Evolutionary conservation across 2,113 vertebrate genomes (phyloP), one percentile per base, ranked within the genome.

Genomic region (Natator depressus): DNA sequence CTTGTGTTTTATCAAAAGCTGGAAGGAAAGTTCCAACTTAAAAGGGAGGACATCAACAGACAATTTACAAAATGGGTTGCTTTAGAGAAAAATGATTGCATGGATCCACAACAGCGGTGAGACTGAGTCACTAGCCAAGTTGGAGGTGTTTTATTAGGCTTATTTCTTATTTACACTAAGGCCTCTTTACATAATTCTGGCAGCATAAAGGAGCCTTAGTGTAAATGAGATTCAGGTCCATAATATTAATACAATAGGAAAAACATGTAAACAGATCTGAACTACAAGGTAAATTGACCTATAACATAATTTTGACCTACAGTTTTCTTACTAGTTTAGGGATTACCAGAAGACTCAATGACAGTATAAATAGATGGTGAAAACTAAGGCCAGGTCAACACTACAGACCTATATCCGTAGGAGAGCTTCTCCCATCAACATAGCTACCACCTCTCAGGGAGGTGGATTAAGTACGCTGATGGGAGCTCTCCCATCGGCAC

Each of bases 111-210:
- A 47, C 79, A 90, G 57, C 29, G 95, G 20, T 24, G 38, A 87
- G 57, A 94, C 88, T 86, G 95, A 96, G 85, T 83, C 92, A 89
- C 89, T 85, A 89, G 31, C 93, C 84, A 92, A 96, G 96, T 1
- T 92, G 91, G 89, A 95, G 91, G 91, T 89, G 80, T 42, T 85
- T 47, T 89, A 25, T 69, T 88, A 59, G 90, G 85, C 72, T 72
- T 72, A 87, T 80, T 78, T 62, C 88, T 91, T 85, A 88, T 85
- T 93, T 53, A 55, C n/a, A 93, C 5, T 16, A 93, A 31, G 78
- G 35, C 24, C 85, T 65, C 59, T 87, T 95, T 80, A 95, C 86
- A 78, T 11, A 78, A 72, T n/a, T 78, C 75, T 47, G 42, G 42
- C 3, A 27, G 42, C 17, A 47, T 47, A 78, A 78, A 29, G 13